Evolutionary conservation across 1,140 invertebrate genomes (phyloP).

Genomic region (Trachelipus rathkii): DNA sequence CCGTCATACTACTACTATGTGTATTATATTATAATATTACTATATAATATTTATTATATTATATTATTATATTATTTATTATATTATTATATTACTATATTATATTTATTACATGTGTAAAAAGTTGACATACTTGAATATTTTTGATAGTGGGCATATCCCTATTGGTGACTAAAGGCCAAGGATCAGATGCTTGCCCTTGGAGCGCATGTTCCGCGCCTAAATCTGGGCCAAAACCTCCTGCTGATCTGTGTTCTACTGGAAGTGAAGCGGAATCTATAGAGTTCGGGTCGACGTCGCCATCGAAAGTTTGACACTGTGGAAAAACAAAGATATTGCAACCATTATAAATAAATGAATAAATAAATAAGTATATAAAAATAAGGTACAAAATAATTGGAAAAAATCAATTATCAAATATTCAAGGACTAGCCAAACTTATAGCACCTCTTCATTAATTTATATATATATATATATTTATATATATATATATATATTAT

Average conservation of each 20-base stretch:
- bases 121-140: conserved; percentile 51
- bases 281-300: conserved; percentile 35
- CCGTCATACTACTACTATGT: too few species aligned
- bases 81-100: too few species aligned
- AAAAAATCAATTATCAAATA: too few species aligned
- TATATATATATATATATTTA: too few species aligned
- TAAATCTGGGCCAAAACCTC: conserved; percentile 33
- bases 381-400: not conserved
- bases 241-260: conserved; percentile 60
- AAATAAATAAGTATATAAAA: not conserved
- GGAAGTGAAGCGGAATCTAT: conserved; percentile 65
- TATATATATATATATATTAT: too few species aligned
- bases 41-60: too few species aligned
- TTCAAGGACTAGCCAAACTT: too few species aligned
- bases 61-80: too few species aligned
- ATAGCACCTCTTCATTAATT: too few species aligned
- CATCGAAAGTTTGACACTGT: conserved; percentile 20
- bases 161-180: conserved; percentile 69
- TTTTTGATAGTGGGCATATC: conserved; percentile 88
- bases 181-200: conserved; percentile 63
- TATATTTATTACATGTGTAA: not conserved
- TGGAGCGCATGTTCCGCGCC: not conserved
- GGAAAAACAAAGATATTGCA: not conserved
- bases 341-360: not conserved
- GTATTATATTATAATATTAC: too few species aligned